Evolutionary conservation across 2,888 invertebrate species (phyloP), one percentile per base, ranked within the genome.

Genomic region (Leucophenga montana): DNA sequence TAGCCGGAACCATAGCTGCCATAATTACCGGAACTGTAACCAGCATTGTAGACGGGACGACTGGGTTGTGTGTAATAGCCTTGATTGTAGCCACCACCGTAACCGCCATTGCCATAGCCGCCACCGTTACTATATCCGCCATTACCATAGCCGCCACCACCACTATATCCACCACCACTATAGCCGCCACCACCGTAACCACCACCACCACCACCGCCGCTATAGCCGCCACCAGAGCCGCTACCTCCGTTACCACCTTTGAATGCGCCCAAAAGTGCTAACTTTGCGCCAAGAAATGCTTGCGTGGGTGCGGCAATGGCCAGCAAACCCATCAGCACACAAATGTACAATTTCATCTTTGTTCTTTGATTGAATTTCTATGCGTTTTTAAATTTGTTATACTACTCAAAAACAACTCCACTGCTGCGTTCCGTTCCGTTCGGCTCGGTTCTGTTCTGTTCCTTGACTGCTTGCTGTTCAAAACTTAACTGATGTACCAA

Each of bases 211-310:
- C 57, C 39, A 8, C 71, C 71, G 27, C 78, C 76, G 53, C 76
- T 73, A 0, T 73, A 68, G 54, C 66, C 54, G 13, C 64, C n/a
- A 13, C 72, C 72, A 6, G 65, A 48, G 11, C 79, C 73, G 3
- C 77, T 70, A 9, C 79, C 78, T 9, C 74, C 65, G 11, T 76
- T 68, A 8, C 80, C 76, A 50, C 81, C 78, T 9, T 71, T 66
- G 13, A 85, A 39, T 31, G 77, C 77, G 67, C 84, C 80, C 33
- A 87, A 73, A n/a, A 87, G 73, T 3, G 85, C 84, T 72, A 86
- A 50, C 67, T 87, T 87, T 71, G 84, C 85, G 53, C 85, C 87
- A 65, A 86, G 71, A n/a, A 87, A 73, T 16, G 82, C 86, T 50
- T 85, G 77, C 22, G 81, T 74, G 20, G 86, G 84, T 31, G 75